A percentile compares a stretch with the other conserved stretches of the same genome.
These are phyloP conservation scores for Colostygia pectinataria DNA, from an alignment of 2,888 invertebrate genomes.

Conservation along the genomic window DNA sequence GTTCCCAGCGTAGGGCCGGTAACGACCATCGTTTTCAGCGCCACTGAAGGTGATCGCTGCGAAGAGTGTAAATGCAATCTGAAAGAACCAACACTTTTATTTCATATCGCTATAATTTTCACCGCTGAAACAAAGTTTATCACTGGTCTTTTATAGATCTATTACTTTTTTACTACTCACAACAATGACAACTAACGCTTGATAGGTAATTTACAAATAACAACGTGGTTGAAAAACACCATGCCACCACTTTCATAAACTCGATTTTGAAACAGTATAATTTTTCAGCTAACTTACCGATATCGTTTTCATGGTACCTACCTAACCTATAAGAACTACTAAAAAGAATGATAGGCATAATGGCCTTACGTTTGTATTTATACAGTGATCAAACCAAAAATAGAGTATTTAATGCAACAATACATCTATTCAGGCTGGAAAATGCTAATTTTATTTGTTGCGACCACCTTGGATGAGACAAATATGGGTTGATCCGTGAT, in stretches of 20 bases:
- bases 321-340: constrained; percentile 47
- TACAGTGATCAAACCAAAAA: constrained; percentile 67
- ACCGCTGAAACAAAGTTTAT: too few species aligned
- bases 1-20: constrained; percentile 64
- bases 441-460: constrained; percentile 75
- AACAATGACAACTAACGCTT: too few species aligned
- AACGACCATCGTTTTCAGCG: constrained; percentile 73
- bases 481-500: constrained; percentile 64
- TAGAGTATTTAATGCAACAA: constrained; percentile 73
- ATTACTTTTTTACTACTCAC: too few species aligned
- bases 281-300: constrained; percentile 55
- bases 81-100: constrained; percentile 8
- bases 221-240: too few species aligned
- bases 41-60: constrained; percentile 45
- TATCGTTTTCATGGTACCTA: constrained; percentile 62
- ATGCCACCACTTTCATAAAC: background rate
- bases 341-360: constrained; percentile 57
- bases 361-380: constrained; percentile 63
- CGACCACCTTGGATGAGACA: constrained; percentile 60
- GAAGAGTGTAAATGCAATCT: constrained; percentile 51
- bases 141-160: too few species aligned
- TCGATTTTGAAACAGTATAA: background rate
- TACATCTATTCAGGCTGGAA: constrained; percentile 57
- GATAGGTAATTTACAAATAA: background rate
- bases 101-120: too few species aligned